phyloP scores from a whole-genome alignment of 2,113 vertebrate genomes.

The Geococcyx californianus region DNA sequence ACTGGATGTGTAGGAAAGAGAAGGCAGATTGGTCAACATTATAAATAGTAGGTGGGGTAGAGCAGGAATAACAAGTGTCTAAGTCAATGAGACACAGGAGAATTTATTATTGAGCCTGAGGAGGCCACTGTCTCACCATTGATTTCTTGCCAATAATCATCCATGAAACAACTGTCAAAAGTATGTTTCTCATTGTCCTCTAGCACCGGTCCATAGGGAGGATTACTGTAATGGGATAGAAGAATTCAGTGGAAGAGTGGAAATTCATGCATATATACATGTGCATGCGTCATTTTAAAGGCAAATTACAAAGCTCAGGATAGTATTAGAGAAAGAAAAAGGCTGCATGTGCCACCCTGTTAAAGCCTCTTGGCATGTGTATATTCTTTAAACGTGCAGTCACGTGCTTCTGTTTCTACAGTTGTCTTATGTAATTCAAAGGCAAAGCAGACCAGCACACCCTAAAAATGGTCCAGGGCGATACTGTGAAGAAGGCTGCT shows the following conservation, averaged over 20 bases:
- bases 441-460: not conserved
- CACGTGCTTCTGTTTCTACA: not conserved
- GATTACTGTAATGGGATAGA: not conserved
- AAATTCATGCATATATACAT: accelerated
- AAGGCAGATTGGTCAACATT: not conserved
- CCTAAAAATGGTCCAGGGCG: not conserved
- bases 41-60: not conserved
- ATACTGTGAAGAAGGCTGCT: not conserved
- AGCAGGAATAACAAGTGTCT: not conserved
- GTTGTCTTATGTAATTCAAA: not conserved
- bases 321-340: not conserved
- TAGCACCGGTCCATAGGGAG: not conserved
- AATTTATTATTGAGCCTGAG: not conserved
- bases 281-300: not conserved
- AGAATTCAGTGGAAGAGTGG: not conserved
- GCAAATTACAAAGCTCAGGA: not conserved
- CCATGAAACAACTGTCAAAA: accelerated
- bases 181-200: not conserved
- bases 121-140: not conserved
- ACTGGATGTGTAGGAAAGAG: not conserved
- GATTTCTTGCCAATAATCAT: not conserved
- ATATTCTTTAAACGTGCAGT: not conserved
- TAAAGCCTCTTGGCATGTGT: not conserved
- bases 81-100: not conserved
- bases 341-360: not conserved